Conservation (phyloP, 2,797 vertebrate species). For the Mustela erminea region DNA sequence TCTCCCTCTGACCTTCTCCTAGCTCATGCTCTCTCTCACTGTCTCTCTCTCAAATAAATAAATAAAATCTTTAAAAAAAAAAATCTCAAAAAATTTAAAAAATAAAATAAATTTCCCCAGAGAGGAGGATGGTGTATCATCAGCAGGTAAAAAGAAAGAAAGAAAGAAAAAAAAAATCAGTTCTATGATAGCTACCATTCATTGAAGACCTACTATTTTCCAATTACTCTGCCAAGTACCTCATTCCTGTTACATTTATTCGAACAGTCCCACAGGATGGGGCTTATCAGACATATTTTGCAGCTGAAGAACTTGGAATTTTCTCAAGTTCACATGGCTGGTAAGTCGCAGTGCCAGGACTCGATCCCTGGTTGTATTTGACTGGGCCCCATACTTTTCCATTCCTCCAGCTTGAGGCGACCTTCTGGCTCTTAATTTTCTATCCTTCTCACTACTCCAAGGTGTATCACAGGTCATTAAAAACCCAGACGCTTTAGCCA, state of each 20-base stretch:
- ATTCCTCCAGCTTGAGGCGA: not conserved
- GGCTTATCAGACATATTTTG: not conserved
- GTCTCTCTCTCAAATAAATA: no score
- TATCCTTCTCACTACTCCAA: not conserved
- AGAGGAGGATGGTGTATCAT: not conserved
- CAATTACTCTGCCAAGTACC: not conserved
- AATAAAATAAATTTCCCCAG: not conserved
- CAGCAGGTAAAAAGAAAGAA: not conserved
- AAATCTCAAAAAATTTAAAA: not conserved
- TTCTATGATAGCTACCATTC: not conserved
- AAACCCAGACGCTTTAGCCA: not conserved
- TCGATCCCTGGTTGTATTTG: not conserved
- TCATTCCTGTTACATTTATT: not conserved
- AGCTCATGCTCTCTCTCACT: no score
- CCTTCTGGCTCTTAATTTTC: not conserved
- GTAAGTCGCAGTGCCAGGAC: not conserved
- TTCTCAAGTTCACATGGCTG: not conserved
- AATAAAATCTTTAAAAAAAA: no score
- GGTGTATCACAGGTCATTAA: not conserved
- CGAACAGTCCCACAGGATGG: not conserved
- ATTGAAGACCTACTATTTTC: conserved; percentile 13
- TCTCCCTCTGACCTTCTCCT: no score
- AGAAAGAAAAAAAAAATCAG: not conserved
- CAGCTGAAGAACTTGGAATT: conserved; percentile 30
- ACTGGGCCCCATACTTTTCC: not conserved